Evolutionary conservation across 2,797 vertebrate genomes (phyloP).

Genomic region (Pipistrellus kuhlii): DNA sequence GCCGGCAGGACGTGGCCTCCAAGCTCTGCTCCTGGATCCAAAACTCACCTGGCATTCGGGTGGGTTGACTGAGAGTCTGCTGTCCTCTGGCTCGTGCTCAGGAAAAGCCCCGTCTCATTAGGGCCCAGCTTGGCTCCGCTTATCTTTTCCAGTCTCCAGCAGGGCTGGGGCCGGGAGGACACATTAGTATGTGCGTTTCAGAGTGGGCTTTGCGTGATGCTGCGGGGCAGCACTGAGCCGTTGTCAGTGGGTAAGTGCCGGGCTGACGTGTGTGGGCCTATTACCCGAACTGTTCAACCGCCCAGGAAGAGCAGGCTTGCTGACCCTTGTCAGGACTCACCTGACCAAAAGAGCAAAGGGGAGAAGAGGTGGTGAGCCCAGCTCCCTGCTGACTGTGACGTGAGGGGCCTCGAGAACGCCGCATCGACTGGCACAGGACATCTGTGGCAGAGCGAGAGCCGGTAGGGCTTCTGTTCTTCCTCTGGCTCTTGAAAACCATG

Average conservation of each 20-base stretch:
- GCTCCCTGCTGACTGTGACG: slow-evolving; percentile 49
- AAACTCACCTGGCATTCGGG: slow-evolving; percentile 14
- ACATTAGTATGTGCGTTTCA: not conserved
- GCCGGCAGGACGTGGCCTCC: not conserved
- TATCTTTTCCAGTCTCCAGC: slow-evolving; percentile 45
- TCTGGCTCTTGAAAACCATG: not conserved
- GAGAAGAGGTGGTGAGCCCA: not conserved
- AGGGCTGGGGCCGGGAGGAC: not conserved
- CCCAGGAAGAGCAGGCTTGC: not conserved
- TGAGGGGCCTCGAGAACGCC: slow-evolving; percentile 48
- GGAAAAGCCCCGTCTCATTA: slow-evolving; percentile 20
- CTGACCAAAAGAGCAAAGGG: slow-evolving; percentile 72
- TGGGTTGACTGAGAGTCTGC: not conserved
- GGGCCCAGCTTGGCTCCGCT: not conserved
- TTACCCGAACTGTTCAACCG: slow-evolving; percentile 21
- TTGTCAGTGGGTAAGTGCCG: slow-evolving; percentile 22
- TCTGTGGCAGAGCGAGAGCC: not conserved
- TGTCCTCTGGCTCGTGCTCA: not conserved
- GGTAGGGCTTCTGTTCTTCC: not conserved
- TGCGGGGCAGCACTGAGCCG: slow-evolving; percentile 42
- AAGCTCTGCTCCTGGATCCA: not conserved
- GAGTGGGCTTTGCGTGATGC: slow-evolving; percentile 55
- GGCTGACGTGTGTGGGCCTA: slow-evolving; percentile 43
- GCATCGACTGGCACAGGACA: not conserved
- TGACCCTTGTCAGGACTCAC: slow-evolving; percentile 65